Evolutionary conservation across 2,113 vertebrate genomes (phyloP), one percentile per base, ranked within the genome.

Genomic region (Gallinago undulata): DNA sequence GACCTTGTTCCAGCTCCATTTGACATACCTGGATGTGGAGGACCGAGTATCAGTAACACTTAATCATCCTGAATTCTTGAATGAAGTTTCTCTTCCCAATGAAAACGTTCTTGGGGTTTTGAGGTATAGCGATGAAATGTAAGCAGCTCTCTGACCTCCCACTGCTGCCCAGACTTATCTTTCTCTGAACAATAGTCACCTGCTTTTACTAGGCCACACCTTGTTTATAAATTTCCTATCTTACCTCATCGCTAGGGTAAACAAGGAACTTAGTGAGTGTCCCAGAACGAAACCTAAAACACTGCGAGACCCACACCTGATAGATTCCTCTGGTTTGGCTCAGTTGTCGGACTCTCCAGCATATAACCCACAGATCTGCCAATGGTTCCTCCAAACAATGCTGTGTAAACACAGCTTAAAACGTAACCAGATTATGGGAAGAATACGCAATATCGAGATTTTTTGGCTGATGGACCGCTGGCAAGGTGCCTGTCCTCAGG

Each of bases 71-170:
- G 56, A 96, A 22, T 97, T 98, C 56, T 78, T 98, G 93, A 97
- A 98, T 21, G 96, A 93, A 19, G 24, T 90, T 53, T 96, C 70
- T 39, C 96, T 98, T 59, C 97, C 98, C 62, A 96, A 97, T 6
- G 97, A 98, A 2, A 98, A 97, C 0, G 93, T 98, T 15, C 68
- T 98, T 4, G 98, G 97, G 19, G 66, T 97, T 47, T 47, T 98
- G 93, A 84, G 64, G 83, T 98, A 97, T n/a, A 95, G 83, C 2
- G 78, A 94, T 14, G 77, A 74, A 30, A 85, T 96, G 84, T 96
- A 95, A 97, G 75, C 31, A 35, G 47, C 73, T 31, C 77, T 74
- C 87, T 24, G 90, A 37, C 7, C 31, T 39, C 27, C 39, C 30
- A 5, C 22, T 41, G 64, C 87, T 76, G 53, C 55, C 82, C 85